A percentile compares a stretch with the other conserved stretches of the same genome.
Conservation (phyloP, 2,797 vertebrate genomes). For the Diplodus puntazzo region DNA sequence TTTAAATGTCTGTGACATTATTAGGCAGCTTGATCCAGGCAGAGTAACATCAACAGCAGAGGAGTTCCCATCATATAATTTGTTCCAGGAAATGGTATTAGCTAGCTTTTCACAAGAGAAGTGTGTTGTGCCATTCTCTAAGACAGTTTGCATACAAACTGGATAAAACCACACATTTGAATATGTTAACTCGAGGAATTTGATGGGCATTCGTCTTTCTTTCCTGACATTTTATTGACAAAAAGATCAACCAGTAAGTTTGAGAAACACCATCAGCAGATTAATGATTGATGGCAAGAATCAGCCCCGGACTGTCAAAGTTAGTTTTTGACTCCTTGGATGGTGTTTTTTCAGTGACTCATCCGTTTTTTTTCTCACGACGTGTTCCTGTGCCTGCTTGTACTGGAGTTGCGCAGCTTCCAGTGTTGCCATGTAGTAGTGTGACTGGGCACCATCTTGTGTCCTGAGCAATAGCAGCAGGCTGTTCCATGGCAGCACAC, state of each 20-base stretch:
- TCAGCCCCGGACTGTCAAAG: background rate
- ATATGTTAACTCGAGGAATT: background rate
- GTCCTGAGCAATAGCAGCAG: conserved; percentile 72
- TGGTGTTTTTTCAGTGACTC: conserved; percentile 1
- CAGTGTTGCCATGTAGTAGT: conserved; percentile 45
- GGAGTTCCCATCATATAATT: too few relatives aligned
- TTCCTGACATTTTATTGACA: background rate
- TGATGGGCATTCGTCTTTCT: background rate
- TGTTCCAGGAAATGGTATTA: too few relatives aligned
- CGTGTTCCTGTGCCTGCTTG: conserved; percentile 13
- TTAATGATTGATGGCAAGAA: background rate
- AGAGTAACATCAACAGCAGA: too few relatives aligned
- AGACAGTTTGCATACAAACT: too few relatives aligned
- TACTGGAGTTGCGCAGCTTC: conserved; percentile 28
- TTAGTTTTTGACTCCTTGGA: background rate
- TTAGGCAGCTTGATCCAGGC: too few relatives aligned
- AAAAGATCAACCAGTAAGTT: background rate
- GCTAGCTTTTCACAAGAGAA: too few relatives aligned
- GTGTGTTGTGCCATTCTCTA: too few relatives aligned
- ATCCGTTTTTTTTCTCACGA: background rate
- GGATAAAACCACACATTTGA: background rate
- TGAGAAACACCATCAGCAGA: background rate
- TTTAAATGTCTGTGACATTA: too few relatives aligned
- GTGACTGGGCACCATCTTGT: conserved; percentile 77
- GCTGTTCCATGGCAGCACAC: conserved; percentile 58